phyloP scores from a whole-genome alignment of 2,888 invertebrate species.

The Malthinus flaveolus region DNA sequence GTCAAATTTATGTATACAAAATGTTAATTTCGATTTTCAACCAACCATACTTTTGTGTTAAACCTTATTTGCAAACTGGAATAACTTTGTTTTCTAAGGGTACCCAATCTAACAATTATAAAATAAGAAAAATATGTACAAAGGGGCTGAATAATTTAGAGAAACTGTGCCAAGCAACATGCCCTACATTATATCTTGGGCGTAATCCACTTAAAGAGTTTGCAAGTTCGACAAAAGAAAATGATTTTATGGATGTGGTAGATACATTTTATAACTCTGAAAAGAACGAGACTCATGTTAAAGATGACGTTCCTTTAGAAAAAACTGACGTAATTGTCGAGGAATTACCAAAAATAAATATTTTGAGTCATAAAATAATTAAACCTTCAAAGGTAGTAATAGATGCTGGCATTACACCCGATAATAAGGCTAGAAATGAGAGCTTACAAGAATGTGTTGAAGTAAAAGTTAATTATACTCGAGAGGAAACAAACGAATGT shows the following conservation, averaged over 20 bases:
- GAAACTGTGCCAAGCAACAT: slow-evolving; percentile 17
- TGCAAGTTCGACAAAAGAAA: not conserved
- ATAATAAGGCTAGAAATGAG: not conserved
- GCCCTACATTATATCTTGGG: slow-evolving; percentile 13
- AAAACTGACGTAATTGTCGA: not conserved
- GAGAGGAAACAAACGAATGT: not conserved
- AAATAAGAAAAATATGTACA: slow-evolving; percentile 17
- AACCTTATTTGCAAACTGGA: slow-evolving; percentile 21
- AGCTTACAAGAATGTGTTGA: not conserved
- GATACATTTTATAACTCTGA: not conserved
- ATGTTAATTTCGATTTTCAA: slow-evolving; percentile 16
- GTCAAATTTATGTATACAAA: slow-evolving; percentile 23
- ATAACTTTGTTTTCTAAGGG: slow-evolving; percentile 25
- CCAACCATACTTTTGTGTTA: slow-evolving; percentile 9
- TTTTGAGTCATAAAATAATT: not conserved
- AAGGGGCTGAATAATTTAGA: slow-evolving; percentile 17
- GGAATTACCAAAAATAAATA: not conserved
- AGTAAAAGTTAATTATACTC: not conserved
- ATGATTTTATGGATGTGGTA: not conserved
- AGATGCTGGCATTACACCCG: not conserved
- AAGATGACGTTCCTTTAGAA: not conserved
- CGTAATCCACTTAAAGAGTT: not conserved
- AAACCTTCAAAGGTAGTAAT: not conserved
- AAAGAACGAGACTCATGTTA: not conserved
- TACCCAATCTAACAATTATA: slow-evolving; percentile 9